phyloP scores from a whole-genome alignment of 1,140 invertebrate species.

The Heliconius hewitsoni region DNA sequence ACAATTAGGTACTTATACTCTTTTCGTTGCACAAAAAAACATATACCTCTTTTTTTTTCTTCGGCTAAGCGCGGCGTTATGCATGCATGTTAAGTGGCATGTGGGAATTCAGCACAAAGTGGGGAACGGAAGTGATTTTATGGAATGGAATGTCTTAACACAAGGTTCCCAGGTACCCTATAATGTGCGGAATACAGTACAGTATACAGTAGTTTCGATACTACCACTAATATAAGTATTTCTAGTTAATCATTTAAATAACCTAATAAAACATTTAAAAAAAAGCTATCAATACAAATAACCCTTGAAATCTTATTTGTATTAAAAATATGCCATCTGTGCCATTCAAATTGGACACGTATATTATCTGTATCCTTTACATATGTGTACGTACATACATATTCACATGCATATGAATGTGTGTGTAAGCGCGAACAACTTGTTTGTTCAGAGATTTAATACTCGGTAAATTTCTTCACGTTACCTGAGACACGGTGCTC shows the following conservation, averaged over 20 bases:
- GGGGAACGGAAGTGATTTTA: no score
- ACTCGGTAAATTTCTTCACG: conserved; percentile 77
- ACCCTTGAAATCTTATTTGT: background rate
- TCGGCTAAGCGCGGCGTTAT: no score
- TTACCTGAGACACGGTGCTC: conserved; percentile 56
- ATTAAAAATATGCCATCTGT: conserved; percentile 12
- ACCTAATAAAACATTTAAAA: background rate
- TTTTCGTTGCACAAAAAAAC: no score
- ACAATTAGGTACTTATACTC: no score
- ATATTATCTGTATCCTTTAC: conserved; percentile 10
- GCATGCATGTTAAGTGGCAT: no score
- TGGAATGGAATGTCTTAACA: no score
- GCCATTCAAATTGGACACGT: background rate
- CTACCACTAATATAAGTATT: background rate
- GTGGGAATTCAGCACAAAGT: no score
- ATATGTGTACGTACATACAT: conserved; percentile 11
- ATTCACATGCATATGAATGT: conserved; percentile 27
- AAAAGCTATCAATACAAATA: background rate
- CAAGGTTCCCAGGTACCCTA: no score
- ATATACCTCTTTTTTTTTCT: no score
- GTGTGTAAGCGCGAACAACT: conserved; percentile 74
- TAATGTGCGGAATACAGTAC: no score
- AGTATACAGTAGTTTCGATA: no score
- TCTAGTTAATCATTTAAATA: no score
- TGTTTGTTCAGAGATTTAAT: conserved; percentile 81